These are phyloP conservation scores for Agapornis canus DNA, from an alignment of 2,797 vertebrate genomes.

Conservation along the genomic window DNA sequence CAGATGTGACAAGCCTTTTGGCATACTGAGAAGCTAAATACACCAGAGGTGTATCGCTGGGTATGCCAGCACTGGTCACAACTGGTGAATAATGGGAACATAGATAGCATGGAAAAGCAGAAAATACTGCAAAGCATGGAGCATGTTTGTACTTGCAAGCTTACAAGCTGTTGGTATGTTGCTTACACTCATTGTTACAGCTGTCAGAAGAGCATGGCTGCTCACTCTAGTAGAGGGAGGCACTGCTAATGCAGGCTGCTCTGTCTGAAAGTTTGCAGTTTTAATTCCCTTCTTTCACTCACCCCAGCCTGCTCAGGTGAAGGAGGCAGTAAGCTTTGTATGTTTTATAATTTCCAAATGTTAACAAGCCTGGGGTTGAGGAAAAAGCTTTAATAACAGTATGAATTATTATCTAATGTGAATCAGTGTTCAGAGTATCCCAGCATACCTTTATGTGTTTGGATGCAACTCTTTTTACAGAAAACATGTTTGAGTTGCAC, in stretches of 20 bases:
- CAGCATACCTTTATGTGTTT: not conserved
- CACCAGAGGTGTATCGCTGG: not conserved
- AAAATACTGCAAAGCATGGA: not conserved
- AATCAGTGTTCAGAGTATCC: not conserved
- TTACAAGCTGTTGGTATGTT: not conserved
- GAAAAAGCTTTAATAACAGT: constrained; percentile 22
- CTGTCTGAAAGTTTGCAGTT: not conserved
- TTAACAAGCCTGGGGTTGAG: not conserved
- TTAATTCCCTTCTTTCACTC: not conserved
- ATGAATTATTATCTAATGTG: not conserved
- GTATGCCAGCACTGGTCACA: not conserved
- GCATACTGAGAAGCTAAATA: not conserved
- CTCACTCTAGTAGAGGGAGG: not conserved
- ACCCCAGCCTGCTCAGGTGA: not conserved
- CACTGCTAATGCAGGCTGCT: not conserved
- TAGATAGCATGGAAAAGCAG: not conserved
- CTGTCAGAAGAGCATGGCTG: not conserved
- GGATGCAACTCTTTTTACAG: constrained; percentile 52
- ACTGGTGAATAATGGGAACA: not conserved
- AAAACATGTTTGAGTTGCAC: constrained; percentile 56
- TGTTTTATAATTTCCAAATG: not conserved
- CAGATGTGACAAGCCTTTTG: not conserved
- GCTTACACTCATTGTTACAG: not conserved
- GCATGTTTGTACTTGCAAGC: not conserved
- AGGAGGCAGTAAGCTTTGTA: not conserved